Evolutionary conservation across 2,797 vertebrate species (phyloP).

Genomic region (Silurus aristotelis): DNA sequence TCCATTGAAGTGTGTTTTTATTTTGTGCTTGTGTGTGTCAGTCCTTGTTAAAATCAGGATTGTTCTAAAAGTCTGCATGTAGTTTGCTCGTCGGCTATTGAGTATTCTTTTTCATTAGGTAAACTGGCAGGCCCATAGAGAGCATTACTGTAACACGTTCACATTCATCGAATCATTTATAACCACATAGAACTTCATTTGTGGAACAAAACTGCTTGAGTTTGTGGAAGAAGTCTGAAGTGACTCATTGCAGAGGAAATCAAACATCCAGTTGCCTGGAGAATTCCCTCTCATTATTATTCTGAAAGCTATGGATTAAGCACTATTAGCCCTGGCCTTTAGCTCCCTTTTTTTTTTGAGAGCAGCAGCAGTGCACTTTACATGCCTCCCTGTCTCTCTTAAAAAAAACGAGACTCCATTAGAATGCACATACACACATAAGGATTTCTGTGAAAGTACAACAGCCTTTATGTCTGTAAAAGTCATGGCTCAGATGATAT

Average conservation of each 20-base stretch:
- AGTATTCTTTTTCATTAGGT: not conserved
- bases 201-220: constrained; percentile 14
- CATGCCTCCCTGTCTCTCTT: not conserved
- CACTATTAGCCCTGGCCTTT: constrained; percentile 51
- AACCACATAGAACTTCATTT: not conserved
- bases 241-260: constrained; percentile 45
- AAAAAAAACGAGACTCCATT: constrained; percentile 34
- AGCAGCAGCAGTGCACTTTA: constrained; percentile 15
- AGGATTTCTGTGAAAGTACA: constrained; percentile 12
- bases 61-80: not conserved
- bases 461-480: constrained; percentile 14
- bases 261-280: constrained; percentile 46
- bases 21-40: not conserved
- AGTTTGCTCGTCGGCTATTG: not conserved
- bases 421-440: constrained; percentile 33
- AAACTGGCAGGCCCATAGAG: not conserved
- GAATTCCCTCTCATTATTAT: constrained; percentile 46
- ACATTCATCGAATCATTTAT: constrained; percentile 24
- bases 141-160: constrained; percentile 24
- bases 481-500: not conserved
- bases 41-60: constrained; percentile 16
- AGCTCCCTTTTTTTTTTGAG: constrained; percentile 35
- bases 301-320: constrained; percentile 52
- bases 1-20: not conserved
- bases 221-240: constrained; percentile 29